Base-by-base conservation (phyloP, 2,888 invertebrate genomes). In the Tachina grossa region DNA sequence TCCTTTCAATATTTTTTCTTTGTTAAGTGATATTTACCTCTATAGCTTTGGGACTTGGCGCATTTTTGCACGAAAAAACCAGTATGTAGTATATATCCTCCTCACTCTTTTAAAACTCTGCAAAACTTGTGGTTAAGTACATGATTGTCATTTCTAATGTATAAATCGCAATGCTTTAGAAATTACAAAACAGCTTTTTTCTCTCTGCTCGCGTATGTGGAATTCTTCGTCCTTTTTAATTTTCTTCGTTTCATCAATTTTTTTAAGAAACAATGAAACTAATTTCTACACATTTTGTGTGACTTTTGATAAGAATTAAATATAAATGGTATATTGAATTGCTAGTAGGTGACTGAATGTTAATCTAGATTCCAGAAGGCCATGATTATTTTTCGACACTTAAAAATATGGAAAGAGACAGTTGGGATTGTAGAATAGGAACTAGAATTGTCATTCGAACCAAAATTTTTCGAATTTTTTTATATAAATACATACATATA, bases 281-380 rank as follows among this genome's bases (percentile, higher is more conserved):
- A 81, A 81, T 81, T 81, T 81, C 66, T 51, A 68, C 47, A 39
- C 65, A 69, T 76, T 76, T 69, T 79, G 69, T 80, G 76, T 72
- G 84, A 77, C 84, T 84, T 81, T 84, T 81, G 84, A 84, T 84
- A 84, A 76, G 76, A 84, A 84, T 84, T 84, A 81, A 84, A 84
- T 81, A 81, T 81, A 81, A 84, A 84, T 31, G 0, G 31, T 77
- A 77, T 77, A 77, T 84, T 77, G 80, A 84, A 80, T 77, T 77
- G 13, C 66, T 31, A 59, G 47, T 47, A 22, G 6, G 16, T 31
- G 55, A 71, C 39, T 41, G 19, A 65, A 55, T 65, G 65, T 57
- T 65, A 65, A 59, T 68, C 19, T 41, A 51, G 13, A 71, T 53
- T 31, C 31, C 31, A 31, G 31, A 31, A 31, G 31, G 31, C 0